These are phyloP conservation scores for Drosophila parabipectinata DNA, from an alignment of 1,140 invertebrate species.

Conservation along the genomic window DNA sequence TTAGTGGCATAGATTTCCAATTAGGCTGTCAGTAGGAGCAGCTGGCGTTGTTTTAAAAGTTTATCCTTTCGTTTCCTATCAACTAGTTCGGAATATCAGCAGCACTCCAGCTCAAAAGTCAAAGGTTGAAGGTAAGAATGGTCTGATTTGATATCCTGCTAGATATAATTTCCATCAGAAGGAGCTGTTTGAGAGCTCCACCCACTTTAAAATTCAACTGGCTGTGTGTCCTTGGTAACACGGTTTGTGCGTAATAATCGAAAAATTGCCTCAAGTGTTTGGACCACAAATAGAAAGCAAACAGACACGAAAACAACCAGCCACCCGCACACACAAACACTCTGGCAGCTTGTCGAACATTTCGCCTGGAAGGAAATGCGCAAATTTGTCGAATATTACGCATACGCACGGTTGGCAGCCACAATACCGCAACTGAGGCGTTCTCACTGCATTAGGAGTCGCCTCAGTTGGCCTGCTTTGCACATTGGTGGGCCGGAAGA, in stretches of 20 bases:
- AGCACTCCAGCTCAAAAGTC: constrained; percentile 3
- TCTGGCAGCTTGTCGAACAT: constrained; percentile 33
- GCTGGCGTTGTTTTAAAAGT: constrained; percentile 38
- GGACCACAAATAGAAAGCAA: constrained; percentile 39
- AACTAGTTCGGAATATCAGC: constrained; percentile 1
- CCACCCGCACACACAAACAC: not conserved
- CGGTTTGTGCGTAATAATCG: constrained; percentile 28
- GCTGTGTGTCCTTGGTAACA: constrained; percentile 21
- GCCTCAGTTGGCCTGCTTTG: constrained; percentile 7
- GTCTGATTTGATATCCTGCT: not conserved
- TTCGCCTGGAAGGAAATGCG: constrained; percentile 26
- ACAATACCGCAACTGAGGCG: constrained; percentile 46
- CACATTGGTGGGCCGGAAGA: constrained; percentile 2
- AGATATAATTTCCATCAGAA: not conserved
- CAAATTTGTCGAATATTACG: constrained; percentile 57
- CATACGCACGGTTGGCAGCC: constrained; percentile 61
- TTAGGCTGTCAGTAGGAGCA: constrained; percentile 50
- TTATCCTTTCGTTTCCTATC: constrained; percentile 3
- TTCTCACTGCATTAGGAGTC: constrained; percentile 19
- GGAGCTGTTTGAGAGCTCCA: constrained; percentile 2
- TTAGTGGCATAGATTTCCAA: constrained; percentile 72
- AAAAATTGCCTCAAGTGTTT: constrained; percentile 26
- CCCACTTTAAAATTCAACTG: constrained; percentile 17
- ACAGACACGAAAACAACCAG: constrained; percentile 12
- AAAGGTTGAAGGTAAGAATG: constrained; percentile 10